Evolutionary conservation across 2,888 invertebrate species (phyloP).

Genomic region (Dasysyrphus tricinctus): DNA sequence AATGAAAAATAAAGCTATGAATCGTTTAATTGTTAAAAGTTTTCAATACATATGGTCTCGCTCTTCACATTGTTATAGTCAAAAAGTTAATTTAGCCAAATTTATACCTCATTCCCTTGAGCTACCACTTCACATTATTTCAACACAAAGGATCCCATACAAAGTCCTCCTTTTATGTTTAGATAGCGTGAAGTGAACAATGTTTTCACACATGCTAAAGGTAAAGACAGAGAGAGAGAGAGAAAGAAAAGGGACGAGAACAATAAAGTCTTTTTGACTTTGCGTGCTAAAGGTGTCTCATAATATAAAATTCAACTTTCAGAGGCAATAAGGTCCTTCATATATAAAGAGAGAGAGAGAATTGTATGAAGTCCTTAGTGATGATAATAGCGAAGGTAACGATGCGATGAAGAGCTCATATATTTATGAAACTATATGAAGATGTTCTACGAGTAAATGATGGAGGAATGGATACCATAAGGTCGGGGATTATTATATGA

Average conservation of each 20-base stretch:
- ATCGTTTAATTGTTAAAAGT: neutral
- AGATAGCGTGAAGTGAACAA: slow-evolving; percentile 44
- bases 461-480: slow-evolving; percentile 3
- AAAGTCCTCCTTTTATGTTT: slow-evolving; percentile 24
- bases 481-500: slow-evolving; percentile 23
- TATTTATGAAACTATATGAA: slow-evolving; percentile 1
- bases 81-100: slow-evolving; percentile 46
- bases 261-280: slow-evolving; percentile 24
- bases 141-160: slow-evolving; percentile 29
- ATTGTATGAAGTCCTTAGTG: slow-evolving; percentile 57
- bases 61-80: neutral
- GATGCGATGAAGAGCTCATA: slow-evolving; percentile 13
- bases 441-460: neutral
- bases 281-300: slow-evolving; percentile 55
- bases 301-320: slow-evolving; percentile 53
- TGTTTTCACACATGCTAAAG: slow-evolving; percentile 22
- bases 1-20: slow-evolving; percentile 3
- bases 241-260: neutral
- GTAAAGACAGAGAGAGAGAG: neutral
- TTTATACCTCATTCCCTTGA: slow-evolving; percentile 27
- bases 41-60: neutral
- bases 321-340: slow-evolving; percentile 41
- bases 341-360: slow-evolving; percentile 5
- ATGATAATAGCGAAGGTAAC: slow-evolving; percentile 21
- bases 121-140: slow-evolving; percentile 23